These are phyloP conservation scores for Fratercula arctica DNA, from an alignment of 2,797 vertebrate genomes.

Conservation along the genomic window DNA sequence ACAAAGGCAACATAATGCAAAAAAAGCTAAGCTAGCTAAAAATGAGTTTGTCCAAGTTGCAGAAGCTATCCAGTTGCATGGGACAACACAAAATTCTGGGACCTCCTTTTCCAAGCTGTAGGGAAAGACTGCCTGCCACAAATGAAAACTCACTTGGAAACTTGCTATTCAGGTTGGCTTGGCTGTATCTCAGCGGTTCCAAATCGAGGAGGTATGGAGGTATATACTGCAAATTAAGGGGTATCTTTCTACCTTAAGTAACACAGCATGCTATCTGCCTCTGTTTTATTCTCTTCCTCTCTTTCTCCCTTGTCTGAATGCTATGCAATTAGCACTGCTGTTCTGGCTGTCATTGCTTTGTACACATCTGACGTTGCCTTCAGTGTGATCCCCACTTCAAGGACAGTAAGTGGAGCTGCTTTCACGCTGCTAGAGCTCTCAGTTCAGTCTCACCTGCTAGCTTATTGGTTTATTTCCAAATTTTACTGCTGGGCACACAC, in stretches of 20 bases:
- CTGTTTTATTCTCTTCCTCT: neutral
- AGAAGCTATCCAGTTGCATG: neutral
- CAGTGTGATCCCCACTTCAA: neutral
- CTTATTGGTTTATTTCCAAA: neutral
- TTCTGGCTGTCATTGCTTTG: neutral
- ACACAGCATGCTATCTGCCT: rapidly evolving
- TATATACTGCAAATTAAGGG: neutral
- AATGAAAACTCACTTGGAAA: neutral
- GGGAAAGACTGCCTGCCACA: neutral
- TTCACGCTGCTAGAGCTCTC: neutral
- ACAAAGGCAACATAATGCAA: neutral
- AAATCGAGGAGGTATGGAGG: neutral
- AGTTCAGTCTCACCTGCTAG: neutral
- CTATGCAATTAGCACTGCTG: neutral
- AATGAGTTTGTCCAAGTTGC: neutral
- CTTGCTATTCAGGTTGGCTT: rapidly evolving
- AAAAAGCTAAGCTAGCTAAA: neutral
- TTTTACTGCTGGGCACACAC: neutral
- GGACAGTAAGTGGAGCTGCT: neutral
- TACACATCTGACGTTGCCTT: neutral
- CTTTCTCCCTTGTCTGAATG: neutral
- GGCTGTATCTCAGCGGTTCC: rapidly evolving
- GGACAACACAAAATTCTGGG: neutral
- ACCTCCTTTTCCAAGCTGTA: neutral
- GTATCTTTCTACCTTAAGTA: neutral